Conservation (phyloP, 2,888 invertebrate genomes). For the Melieria picta region DNA sequence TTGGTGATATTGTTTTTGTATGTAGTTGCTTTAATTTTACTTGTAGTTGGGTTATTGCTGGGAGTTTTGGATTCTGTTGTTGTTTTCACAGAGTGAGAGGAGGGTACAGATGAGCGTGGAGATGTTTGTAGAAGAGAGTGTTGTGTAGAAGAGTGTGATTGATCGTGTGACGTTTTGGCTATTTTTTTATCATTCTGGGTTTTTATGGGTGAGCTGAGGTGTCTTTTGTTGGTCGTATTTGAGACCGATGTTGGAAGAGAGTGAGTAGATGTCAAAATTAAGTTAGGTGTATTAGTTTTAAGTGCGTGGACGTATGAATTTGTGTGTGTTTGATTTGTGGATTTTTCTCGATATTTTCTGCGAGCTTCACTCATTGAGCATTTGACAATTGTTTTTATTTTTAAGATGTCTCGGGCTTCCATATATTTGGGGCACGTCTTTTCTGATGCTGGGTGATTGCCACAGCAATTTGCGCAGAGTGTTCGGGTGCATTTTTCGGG, state of each 20-base stretch:
- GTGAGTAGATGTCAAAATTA: too few relatives aligned
- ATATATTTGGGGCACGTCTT: conserved; percentile 2
- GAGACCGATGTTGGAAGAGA: neutral
- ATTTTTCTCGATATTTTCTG: conserved; percentile 1
- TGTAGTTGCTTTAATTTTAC: neutral
- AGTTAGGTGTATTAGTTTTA: neutral
- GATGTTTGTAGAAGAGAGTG: neutral
- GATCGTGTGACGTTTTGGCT: too few relatives aligned
- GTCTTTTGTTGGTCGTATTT: neutral
- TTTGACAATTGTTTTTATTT: conserved; percentile 14
- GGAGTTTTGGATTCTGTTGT: neutral
- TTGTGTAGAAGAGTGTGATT: neutral
- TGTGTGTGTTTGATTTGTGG: neutral
- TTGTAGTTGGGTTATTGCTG: too few relatives aligned
- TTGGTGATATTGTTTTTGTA: too few relatives aligned
- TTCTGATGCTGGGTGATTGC: conserved; percentile 7
- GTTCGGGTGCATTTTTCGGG: conserved; percentile 12
- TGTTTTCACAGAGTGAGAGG: neutral
- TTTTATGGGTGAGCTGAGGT: neutral
- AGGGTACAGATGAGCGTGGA: neutral
- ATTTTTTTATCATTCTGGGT: too few relatives aligned
- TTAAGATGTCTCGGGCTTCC: conserved; percentile 7
- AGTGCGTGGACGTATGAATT: neutral
- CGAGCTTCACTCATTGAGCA: conserved; percentile 6
- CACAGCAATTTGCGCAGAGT: conserved; percentile 20